phyloP scores from a whole-genome alignment of 2,797 vertebrate genomes.

The Falco rusticolus region DNA sequence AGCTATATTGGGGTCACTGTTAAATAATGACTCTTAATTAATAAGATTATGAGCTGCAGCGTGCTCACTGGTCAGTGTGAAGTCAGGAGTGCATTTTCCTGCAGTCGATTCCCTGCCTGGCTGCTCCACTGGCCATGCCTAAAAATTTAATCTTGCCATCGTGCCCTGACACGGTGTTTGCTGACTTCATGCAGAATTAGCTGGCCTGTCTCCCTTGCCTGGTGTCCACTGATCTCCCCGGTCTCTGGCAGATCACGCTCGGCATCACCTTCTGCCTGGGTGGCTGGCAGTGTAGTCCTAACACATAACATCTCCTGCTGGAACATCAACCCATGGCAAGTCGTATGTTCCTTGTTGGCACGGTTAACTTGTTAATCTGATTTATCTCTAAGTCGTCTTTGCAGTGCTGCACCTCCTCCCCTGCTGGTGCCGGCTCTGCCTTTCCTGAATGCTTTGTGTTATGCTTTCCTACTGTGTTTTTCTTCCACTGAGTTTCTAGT shows the following conservation, averaged over 20 bases:
- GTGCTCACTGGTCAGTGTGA: background rate
- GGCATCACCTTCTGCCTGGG: background rate
- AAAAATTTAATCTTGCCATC: background rate
- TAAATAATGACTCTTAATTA: background rate
- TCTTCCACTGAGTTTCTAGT: background rate
- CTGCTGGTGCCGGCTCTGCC: background rate
- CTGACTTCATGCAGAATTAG: background rate
- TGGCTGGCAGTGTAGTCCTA: background rate
- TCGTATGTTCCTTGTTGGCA: background rate
- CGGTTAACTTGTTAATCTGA: background rate
- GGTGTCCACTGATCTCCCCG: background rate
- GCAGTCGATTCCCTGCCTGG: background rate
- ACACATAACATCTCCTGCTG: background rate
- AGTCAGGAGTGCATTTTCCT: background rate
- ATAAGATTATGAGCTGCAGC: background rate
- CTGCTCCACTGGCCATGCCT: background rate
- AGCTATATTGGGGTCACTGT: background rate
- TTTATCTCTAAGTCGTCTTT: background rate
- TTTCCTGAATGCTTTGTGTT: rapidly evolving
- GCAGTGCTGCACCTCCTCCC: background rate
- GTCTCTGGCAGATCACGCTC: background rate
- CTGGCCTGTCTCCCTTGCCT: rapidly evolving
- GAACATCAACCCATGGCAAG: background rate
- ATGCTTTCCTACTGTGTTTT: rapidly evolving
- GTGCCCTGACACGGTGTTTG: background rate